A percentile compares a stretch with the other conserved stretches of the same genome.
phyloP scores from a whole-genome alignment of 2,888 invertebrate species.

The Criorhina ranunculi region DNA sequence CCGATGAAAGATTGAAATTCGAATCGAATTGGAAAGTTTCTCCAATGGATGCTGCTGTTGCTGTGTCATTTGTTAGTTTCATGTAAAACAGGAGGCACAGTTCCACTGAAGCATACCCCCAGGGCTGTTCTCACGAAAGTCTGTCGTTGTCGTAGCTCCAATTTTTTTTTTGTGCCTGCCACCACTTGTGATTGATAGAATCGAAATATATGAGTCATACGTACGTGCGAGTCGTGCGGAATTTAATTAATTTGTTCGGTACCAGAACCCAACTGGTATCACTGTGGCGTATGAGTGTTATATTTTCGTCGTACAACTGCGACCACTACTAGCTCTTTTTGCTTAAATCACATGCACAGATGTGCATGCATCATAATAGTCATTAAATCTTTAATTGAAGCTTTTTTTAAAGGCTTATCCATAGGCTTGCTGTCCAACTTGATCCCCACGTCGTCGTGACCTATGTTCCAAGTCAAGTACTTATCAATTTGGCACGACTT shows the following conservation, averaged over 20 bases:
- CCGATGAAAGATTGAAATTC: slow-evolving; percentile 48
- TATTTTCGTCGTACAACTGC: not conserved
- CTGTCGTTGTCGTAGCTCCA: not conserved
- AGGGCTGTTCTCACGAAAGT: slow-evolving; percentile 6
- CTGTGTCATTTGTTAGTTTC: slow-evolving; percentile 40
- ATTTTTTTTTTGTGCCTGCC: not conserved
- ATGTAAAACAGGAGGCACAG: slow-evolving; percentile 28
- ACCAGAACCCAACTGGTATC: slow-evolving; percentile 10
- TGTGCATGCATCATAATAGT: too few species aligned
- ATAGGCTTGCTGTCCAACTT: not conserved
- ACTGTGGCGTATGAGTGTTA: not conserved
- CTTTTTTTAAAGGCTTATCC: too few species aligned
- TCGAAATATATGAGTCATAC: slow-evolving; percentile 19
- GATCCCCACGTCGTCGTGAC: not conserved
- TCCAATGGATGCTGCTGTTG: not conserved
- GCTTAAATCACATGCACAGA: not conserved
- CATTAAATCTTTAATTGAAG: too few species aligned
- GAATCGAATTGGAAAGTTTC: slow-evolving; percentile 36
- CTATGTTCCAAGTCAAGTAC: slow-evolving; percentile 4
- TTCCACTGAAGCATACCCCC: not conserved
- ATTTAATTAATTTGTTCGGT: slow-evolving; percentile 30
- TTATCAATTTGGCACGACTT: not conserved
- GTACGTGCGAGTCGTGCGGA: slow-evolving; percentile 8
- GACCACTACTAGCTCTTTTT: not conserved
- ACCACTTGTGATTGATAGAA: slow-evolving; percentile 17